These are phyloP conservation scores for Oreotragus oreotragus DNA, from an alignment of 2,113 vertebrate species.

Conservation along the genomic window DNA sequence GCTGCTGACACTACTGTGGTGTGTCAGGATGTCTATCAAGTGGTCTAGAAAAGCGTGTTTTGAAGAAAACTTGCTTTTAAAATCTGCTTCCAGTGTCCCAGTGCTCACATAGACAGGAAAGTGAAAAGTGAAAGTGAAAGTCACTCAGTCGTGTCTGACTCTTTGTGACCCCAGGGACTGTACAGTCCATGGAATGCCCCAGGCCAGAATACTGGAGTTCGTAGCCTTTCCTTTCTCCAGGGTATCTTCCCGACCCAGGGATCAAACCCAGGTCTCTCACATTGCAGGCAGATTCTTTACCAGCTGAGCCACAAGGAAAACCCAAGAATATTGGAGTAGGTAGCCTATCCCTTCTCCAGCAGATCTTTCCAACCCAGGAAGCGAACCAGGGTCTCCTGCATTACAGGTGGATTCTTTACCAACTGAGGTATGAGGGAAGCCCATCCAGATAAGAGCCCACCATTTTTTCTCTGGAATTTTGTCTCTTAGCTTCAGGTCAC, in stretches of 20 bases:
- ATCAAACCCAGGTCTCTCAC: not conserved
- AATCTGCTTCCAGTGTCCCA: not conserved
- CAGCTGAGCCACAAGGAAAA: not conserved
- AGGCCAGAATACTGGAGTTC: not conserved
- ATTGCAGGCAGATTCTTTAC: not conserved
- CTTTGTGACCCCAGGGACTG: rapidly evolving
- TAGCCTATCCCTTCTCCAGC: not conserved
- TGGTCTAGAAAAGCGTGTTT: not conserved
- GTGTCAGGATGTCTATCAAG: not conserved
- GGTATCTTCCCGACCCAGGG: not conserved
- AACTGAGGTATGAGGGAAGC: not conserved
- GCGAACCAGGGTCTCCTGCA: not conserved
- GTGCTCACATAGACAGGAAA: not conserved
- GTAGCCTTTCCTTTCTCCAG: not conserved
- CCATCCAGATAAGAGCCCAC: rapidly evolving
- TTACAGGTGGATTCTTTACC: not conserved
- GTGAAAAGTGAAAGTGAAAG: not conserved
- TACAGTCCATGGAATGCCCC: not conserved
- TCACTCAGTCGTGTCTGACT: rapidly evolving
- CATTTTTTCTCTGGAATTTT: not conserved
- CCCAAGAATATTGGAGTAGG: not conserved
- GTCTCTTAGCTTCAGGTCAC: not conserved
- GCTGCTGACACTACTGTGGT: not conserved
- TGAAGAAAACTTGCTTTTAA: not conserved
- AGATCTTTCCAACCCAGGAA: not conserved